Evolutionary conservation across 2,797 vertebrate genomes (phyloP), one percentile per base, ranked within the genome.

Genomic region (Tympanoctomys barrerae): DNA sequence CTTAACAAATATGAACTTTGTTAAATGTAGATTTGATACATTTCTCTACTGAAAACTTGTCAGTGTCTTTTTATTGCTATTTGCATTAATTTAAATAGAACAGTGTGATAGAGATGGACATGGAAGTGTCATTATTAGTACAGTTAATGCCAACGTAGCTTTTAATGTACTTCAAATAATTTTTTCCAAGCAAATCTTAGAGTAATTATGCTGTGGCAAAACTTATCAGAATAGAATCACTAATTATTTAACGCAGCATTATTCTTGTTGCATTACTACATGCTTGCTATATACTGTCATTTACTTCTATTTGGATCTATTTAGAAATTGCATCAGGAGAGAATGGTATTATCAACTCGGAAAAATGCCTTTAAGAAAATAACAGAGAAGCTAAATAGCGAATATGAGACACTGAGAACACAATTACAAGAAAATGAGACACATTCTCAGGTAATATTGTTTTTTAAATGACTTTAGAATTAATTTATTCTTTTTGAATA

Each of bases 401-500:
- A 99, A 52, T 98, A 98, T 36, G 99, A 99, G 89, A 94, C 92
- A 14, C 96, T 99, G 68, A 99, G 99, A 96, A 98, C 95, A 70
- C 99, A 99, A 68, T 98, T 99, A 28, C 98, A 99, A 81, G 99
- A 99, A 84, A 99, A 99, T 21, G 99, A 99, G 98, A 99, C 99
- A 6, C 99, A 99, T 71, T 97, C 99, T 87, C 99, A 99, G 99
- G 99, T 99, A 77, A 2, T 24, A 26, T 21, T 36, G 9, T 84
- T 75, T 75, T 31, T 70, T 26, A 24, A 87, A 19, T 52, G 2
- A 64, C 28, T 39, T 89, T 93, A 28, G 31, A 68, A 75, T 89
- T 94, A 13, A 70, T 70, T 95, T 87, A 13, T 95, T 1, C 19
- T 77, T 93, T 71, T 39, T 81, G 24, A 0, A 11, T 83, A 8